A percentile compares a stretch with the other conserved stretches of the same genome.
These are phyloP conservation scores for Gymnodraco acuticeps DNA, from an alignment of 2,797 vertebrate species.

Conservation along the genomic window DNA sequence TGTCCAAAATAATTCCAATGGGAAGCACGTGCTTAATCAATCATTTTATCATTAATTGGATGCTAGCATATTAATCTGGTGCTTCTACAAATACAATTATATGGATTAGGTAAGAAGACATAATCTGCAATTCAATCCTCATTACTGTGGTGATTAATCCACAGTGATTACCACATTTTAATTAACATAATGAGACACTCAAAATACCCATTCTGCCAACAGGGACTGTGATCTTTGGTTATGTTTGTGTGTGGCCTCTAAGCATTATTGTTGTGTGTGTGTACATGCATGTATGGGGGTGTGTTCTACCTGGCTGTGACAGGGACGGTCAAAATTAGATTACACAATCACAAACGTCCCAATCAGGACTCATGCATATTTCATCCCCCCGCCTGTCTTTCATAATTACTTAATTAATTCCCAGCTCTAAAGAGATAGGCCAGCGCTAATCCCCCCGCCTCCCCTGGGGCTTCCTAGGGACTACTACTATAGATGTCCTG, in stretches of 20 bases:
- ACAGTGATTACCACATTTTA: conserved; percentile 80
- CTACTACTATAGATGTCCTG: conserved; percentile 70
- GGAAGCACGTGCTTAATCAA: conserved; percentile 58
- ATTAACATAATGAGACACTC: conserved; percentile 80
- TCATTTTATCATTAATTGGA: conserved; percentile 68
- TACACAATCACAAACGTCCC: conserved; percentile 86
- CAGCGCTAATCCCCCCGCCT: conserved; percentile 77
- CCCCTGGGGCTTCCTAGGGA: conserved; percentile 62
- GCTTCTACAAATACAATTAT: conserved; percentile 82
- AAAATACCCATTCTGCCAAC: conserved; percentile 51
- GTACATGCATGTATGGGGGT: not conserved
- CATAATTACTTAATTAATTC: conserved; percentile 91
- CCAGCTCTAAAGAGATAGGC: conserved; percentile 80
- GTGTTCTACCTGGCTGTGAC: conserved; percentile 70
- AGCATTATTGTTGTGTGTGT: conserved; percentile 23
- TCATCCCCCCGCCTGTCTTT: conserved; percentile 77
- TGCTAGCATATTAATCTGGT: conserved; percentile 68
- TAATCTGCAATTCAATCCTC: conserved; percentile 81
- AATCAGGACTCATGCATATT: conserved; percentile 88
- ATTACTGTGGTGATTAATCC: conserved; percentile 82
- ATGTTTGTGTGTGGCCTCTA: conserved; percentile 37
- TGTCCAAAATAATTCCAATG: conserved; percentile 22
- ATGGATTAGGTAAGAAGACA: conserved; percentile 77
- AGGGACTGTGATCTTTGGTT: conserved; percentile 59
- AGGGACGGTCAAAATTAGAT: conserved; percentile 82